Evolutionary conservation across 2,797 vertebrate species (phyloP).

Genomic region (Tangara arthus): DNA sequence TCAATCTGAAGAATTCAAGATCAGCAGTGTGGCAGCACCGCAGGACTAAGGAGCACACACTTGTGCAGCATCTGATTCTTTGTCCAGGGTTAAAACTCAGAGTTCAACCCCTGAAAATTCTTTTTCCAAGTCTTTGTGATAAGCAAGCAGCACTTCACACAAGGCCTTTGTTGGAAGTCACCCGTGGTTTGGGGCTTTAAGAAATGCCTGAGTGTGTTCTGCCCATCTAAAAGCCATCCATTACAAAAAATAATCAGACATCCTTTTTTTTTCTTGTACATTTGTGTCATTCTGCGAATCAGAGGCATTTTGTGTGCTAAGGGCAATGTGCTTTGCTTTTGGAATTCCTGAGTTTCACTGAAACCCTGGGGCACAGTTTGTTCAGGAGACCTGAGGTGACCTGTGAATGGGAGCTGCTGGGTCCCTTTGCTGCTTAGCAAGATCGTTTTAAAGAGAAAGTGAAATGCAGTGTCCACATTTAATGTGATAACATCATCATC

Average conservation of each 20-base stretch:
- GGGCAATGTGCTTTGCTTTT: slow-evolving; percentile 55
- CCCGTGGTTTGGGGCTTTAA: slow-evolving; percentile 18
- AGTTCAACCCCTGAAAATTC: slow-evolving; percentile 4
- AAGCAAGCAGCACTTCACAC: slow-evolving; percentile 41
- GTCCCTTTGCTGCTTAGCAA: background rate
- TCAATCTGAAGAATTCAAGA: background rate
- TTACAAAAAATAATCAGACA: slow-evolving; percentile 40
- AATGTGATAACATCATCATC: background rate
- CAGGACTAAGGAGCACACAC: background rate
- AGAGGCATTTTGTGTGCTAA: slow-evolving; percentile 33
- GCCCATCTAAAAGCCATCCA: slow-evolving; percentile 47
- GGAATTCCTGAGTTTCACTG: slow-evolving; percentile 33
- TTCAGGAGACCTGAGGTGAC: slow-evolving; percentile 61
- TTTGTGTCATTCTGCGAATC: slow-evolving; percentile 58
- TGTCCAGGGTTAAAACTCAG: background rate
- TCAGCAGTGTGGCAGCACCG: background rate
- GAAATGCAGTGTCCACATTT: background rate
- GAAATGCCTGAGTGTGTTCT: slow-evolving; percentile 1
- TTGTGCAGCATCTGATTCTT: background rate
- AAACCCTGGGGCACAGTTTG: background rate
- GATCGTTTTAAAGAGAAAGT: background rate
- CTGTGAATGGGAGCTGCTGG: slow-evolving; percentile 10
- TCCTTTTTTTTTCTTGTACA: background rate
- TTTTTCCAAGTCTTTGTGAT: background rate
- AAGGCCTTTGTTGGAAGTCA: slow-evolving; percentile 48